phyloP scores from a whole-genome alignment of 2,888 invertebrate species.

The Callosobruchus maculatus region DNA sequence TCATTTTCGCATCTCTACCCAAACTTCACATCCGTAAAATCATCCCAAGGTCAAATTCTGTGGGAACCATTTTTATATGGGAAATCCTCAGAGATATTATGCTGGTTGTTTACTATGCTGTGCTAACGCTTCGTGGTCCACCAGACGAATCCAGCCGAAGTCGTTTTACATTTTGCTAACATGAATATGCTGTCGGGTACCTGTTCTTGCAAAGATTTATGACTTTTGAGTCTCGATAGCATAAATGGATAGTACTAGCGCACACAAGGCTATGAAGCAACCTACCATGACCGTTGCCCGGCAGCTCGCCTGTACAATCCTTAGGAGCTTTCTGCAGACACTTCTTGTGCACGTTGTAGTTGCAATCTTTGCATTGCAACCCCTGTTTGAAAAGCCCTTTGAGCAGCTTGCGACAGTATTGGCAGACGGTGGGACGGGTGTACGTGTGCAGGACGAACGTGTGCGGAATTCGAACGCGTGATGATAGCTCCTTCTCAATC shows the following conservation, averaged over 20 bases:
- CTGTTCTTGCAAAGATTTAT: no score
- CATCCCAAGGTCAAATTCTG: no score
- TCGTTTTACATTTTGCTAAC: no score
- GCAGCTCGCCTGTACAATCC: slow-evolving; percentile 81
- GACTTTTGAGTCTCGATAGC: no score
- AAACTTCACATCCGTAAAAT: no score
- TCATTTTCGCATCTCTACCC: no score
- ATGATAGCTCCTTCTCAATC: slow-evolving; percentile 68
- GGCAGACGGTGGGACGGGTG: slow-evolving; percentile 94
- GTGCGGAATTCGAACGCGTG: slow-evolving; percentile 78
- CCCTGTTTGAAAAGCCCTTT: slow-evolving; percentile 96
- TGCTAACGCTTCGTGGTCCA: no score
- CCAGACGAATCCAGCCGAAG: no score
- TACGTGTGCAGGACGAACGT: slow-evolving; percentile 96
- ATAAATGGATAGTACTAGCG: background rate
- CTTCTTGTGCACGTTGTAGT: slow-evolving; percentile 94
- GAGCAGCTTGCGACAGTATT: slow-evolving; percentile 91
- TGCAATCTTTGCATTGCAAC: slow-evolving; percentile 94
- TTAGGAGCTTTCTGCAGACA: slow-evolving; percentile 86
- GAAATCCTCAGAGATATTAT: no score
- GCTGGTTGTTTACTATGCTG: no score
- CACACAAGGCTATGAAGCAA: background rate
- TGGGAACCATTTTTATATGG: no score
- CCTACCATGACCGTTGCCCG: slow-evolving; percentile 52
- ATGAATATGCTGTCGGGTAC: no score